phyloP scores from a whole-genome alignment of 2,888 invertebrate species.

The Eristalis tenax region DNA sequence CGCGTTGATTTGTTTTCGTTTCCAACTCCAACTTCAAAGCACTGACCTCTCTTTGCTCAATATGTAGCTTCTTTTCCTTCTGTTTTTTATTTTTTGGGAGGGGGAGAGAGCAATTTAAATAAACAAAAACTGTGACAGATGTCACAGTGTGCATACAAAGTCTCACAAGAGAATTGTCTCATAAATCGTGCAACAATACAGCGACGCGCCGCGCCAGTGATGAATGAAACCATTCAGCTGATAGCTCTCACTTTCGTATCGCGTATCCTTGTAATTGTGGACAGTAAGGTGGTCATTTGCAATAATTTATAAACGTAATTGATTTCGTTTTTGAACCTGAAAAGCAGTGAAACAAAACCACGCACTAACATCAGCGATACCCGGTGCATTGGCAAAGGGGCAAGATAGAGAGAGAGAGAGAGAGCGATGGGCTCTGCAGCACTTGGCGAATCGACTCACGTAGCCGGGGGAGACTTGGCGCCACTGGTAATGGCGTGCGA shows the following conservation, averaged over 20 bases:
- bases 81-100: too few relatives aligned
- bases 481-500: constrained; percentile 55
- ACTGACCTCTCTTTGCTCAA: constrained; percentile 43
- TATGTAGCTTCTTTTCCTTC: neutral
- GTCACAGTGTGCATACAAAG: constrained; percentile 12
- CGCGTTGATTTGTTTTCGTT: constrained; percentile 7
- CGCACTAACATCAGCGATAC: neutral
- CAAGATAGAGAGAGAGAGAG: neutral
- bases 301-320: constrained; percentile 51
- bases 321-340: constrained; percentile 64
- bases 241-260: constrained; percentile 59
- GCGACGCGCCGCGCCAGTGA: constrained; percentile 30
- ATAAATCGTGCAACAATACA: constrained; percentile 42
- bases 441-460: constrained; percentile 62
- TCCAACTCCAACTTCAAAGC: constrained; percentile 14
- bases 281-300: constrained; percentile 61
- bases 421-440: neutral
- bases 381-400: neutral
- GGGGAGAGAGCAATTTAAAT: constrained; percentile 3
- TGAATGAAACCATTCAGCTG: constrained; percentile 51
- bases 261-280: constrained; percentile 62
- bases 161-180: constrained; percentile 21
- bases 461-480: constrained; percentile 58
- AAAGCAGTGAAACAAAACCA: constrained; percentile 27
- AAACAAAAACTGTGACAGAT: neutral